Base-by-base conservation (phyloP, 2,888 invertebrate genomes). In the Minunthozetes semirufus region DNA sequence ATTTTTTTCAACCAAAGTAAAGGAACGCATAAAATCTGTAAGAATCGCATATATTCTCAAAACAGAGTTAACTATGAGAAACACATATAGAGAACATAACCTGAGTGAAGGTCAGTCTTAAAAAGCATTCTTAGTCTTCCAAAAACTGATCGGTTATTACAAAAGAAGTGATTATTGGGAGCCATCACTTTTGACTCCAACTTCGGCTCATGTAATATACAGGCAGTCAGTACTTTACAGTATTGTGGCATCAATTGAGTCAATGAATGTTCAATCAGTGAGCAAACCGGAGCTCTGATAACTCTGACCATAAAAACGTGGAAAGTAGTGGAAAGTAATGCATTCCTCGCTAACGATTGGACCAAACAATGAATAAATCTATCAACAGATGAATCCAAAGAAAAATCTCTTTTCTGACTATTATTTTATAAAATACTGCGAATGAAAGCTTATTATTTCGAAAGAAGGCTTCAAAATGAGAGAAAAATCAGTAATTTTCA, bases 321-420 rank as follows among this genome's bases (percentile, higher is more conserved):
- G 48, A 48, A 48, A 15, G n/a, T 17, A 48, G 22, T 29, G 8
- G 11, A 27, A 29, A 66, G n/a, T 38, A 66, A 66, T 66, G 42
- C 68, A 68, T 68, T 68, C 68, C 68, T 68, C 1, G 5, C 68
- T 42, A 68, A 42, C 68, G 6, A 33, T 61, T 61, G 17, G 61
- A 19, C 68, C 68, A 68, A 68, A 68, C 68, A 68, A 68, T 68
- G 68, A 68, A 68, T 68, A 68, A 68, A 68, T 68, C 68, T 46
- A 68, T 68, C 68, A 68, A 46, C 68, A 68, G 38, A 68, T 68
- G 68, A 68, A 33, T 68, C 42, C 19, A 68, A 13, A 19, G 33
- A 29, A 61, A 61, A 61, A 22, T 68, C 19, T 46, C 13, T 19
- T 22, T 42, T 68, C 22, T 42, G 33, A 42, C 46, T 19, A 68